Evolutionary conservation across 2,113 vertebrate genomes (phyloP).

Genomic region (Daboia siamensis): DNA sequence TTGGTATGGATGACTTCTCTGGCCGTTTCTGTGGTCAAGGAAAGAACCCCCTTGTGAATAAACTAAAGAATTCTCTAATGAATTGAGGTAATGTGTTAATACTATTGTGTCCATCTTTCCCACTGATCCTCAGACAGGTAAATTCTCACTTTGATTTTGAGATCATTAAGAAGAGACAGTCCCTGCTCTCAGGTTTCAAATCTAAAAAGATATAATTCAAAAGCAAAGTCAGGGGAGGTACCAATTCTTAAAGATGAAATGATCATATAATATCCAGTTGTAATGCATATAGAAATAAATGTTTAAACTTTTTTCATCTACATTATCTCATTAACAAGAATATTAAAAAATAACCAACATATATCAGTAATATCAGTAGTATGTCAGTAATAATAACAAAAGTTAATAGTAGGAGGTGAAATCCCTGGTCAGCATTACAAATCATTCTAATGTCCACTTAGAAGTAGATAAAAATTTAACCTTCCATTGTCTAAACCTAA

Average conservation of each 20-base stretch:
- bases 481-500: too few species aligned
- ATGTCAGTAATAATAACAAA: neutral
- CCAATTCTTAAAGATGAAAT: neutral
- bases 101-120: neutral
- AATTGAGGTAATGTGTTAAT: slow-evolving; percentile 43
- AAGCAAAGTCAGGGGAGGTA: neutral
- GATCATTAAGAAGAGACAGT: neutral
- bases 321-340: neutral
- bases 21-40: slow-evolving; percentile 73
- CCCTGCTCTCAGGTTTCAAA: neutral
- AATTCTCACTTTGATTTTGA: neutral
- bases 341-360: too few species aligned
- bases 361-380: neutral
- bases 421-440: neutral
- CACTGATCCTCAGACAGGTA: neutral
- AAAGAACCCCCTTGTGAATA: slow-evolving; percentile 71
- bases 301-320: neutral
- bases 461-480: too few species aligned
- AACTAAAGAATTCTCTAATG: slow-evolving; percentile 66
- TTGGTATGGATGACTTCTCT: slow-evolving; percentile 82
- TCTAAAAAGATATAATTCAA: neutral
- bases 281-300: neutral
- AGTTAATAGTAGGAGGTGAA: neutral
- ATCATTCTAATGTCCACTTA: neutral
- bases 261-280: neutral